phyloP scores from a whole-genome alignment of 2,113 vertebrate species.

The Polypterus senegalus region DNA sequence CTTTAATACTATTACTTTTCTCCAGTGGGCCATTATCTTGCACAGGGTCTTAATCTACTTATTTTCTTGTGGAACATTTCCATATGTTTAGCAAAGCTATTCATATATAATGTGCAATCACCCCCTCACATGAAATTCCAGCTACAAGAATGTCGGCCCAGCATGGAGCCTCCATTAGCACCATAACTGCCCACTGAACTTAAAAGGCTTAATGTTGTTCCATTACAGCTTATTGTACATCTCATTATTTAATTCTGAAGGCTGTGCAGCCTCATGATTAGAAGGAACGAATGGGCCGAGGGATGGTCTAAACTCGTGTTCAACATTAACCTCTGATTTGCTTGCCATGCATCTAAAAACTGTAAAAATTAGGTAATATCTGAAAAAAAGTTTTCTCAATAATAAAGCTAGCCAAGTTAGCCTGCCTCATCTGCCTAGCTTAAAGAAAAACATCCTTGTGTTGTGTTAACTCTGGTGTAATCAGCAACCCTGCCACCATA shows the following conservation, averaged over 20 bases:
- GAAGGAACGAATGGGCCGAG: too few relatives aligned
- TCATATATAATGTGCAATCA: slow-evolving; percentile 42
- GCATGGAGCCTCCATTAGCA: slow-evolving; percentile 44
- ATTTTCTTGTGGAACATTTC: slow-evolving; percentile 38
- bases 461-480: too few relatives aligned
- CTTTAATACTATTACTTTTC: slow-evolving; percentile 56
- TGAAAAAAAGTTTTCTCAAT: too few relatives aligned
- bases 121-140: slow-evolving; percentile 34
- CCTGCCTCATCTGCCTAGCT: too few relatives aligned
- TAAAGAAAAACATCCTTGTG: too few relatives aligned
- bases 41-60: slow-evolving; percentile 37
- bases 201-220: slow-evolving; percentile 37
- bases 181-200: slow-evolving; percentile 39
- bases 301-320: too few relatives aligned
- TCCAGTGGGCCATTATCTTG: slow-evolving; percentile 38
- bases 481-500: too few relatives aligned
- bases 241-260: slow-evolving; percentile 48
- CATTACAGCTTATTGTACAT: slow-evolving; percentile 35
- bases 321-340: too few relatives aligned
- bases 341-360: too few relatives aligned
- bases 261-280: background rate
- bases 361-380: too few relatives aligned
- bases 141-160: slow-evolving; percentile 42
- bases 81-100: slow-evolving; percentile 36
- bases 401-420: too few relatives aligned